Base-by-base conservation (phyloP, 1,140 invertebrate species). In the Calephelis nemesis region DNA sequence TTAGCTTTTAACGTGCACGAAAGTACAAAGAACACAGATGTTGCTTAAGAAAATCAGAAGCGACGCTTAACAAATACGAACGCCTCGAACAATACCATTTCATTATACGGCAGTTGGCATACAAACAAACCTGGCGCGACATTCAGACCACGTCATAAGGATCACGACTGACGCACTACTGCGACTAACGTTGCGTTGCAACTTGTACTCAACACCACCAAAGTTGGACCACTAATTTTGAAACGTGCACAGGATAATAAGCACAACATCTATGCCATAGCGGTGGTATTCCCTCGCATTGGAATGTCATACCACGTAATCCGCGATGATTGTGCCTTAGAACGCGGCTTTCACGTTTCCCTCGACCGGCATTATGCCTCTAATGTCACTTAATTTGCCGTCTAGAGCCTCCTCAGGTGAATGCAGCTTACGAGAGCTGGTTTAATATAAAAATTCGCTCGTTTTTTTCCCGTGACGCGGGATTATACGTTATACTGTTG, bases 381-480 rank as follows among this genome's bases (percentile, higher is more conserved):
- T 90, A 90, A 89, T 90, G 88, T 90, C 88, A 90, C 87, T 90
- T 88, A 90, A 90, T 90, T 90, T 87, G 81, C 88, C 85, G 84
- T 88, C 85, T 88, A 88, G 87, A 84, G 84, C 83, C 83, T 84
- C 87, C 85, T 88, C 84, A 88, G 80, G 84, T 88, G 83, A 90
- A 88, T 88, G 82, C 87, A 86, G 85, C 83, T 80, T 80, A 83
- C 83, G 79, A 87, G 84, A 85, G 84, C 85, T 75, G 83, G 84
- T 88, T 88, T 90, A 85, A 90, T 88, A 88, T 88, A 85, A 90
- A 88, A 87, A 86, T 83, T 84, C 75, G 78, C 81, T 84, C 80
- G 76, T 87, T 87, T 85, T 79, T 82, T 81, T 74, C 74, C 74
- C 78, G 79, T 79, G 81, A 81, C 81, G 79, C 79, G 84, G 80